phyloP scores from a whole-genome alignment of 1,140 invertebrate species.

The Diachasmimorpha longicaudata region DNA sequence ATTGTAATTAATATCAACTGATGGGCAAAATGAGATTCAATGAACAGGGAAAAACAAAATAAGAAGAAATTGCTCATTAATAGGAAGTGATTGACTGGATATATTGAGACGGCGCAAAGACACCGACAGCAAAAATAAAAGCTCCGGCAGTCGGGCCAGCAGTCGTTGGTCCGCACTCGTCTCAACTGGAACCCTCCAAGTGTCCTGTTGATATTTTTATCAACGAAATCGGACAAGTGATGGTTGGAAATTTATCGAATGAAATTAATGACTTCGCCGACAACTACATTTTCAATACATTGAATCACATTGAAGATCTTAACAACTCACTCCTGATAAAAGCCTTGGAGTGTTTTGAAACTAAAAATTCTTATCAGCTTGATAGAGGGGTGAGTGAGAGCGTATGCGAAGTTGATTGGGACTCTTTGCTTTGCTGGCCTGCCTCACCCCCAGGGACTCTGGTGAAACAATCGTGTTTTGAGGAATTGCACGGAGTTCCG shows the following conservation, averaged over 20 bases:
- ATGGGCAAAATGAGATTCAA: too few relatives aligned
- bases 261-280: conserved; percentile 21
- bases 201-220: too few relatives aligned
- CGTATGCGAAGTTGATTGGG: conserved; percentile 68
- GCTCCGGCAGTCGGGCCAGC: neutral
- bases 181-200: neutral
- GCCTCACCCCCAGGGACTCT: conserved; percentile 67
- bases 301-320: conserved; percentile 44
- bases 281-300: conserved; percentile 42
- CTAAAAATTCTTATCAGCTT: conserved; percentile 21
- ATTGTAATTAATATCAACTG: too few relatives aligned
- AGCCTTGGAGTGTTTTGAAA: conserved; percentile 37
- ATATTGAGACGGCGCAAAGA: conserved; percentile 15
- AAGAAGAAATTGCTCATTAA: too few relatives aligned
- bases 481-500: conserved; percentile 73
- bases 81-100: neutral
- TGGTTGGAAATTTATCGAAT: conserved; percentile 18
- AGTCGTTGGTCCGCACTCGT: neutral
- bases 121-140: neutral
- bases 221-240: neutral
- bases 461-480: conserved; percentile 73
- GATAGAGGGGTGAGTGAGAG: conserved; percentile 22
- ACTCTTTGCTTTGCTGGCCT: conserved; percentile 80
- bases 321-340: conserved; percentile 39
- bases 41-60: too few relatives aligned